phyloP scores from a whole-genome alignment of 2,888 invertebrate species.

The Heliconius charithonia region DNA sequence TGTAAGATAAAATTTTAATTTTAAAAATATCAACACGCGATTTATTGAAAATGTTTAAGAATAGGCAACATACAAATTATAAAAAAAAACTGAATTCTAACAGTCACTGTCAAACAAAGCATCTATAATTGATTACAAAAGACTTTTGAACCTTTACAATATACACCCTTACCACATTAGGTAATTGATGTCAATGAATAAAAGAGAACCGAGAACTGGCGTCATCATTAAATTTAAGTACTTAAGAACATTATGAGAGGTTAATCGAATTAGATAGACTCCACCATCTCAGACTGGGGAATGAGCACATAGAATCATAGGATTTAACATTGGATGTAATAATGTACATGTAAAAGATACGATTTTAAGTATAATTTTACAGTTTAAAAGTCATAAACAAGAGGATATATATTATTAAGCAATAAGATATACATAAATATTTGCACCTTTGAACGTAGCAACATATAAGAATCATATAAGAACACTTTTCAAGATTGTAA shows the following conservation, averaged over 20 bases:
- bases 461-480: not conserved
- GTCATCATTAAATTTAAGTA: constrained; percentile 65
- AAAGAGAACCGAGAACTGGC: constrained; percentile 67
- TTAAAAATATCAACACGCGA: too few relatives aligned
- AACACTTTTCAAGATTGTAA: not conserved
- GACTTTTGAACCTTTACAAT: constrained; percentile 21
- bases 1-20: too few relatives aligned
- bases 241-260: constrained; percentile 70
- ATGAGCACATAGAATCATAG: constrained; percentile 9
- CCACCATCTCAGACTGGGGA: constrained; percentile 25
- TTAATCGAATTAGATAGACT: constrained; percentile 72
- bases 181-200: constrained; percentile 75
- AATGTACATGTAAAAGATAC: not conserved
- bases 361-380: not conserved
- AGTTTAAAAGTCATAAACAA: not conserved
- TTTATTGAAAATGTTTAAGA: not conserved
- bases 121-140: constrained; percentile 22
- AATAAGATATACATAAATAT: not conserved
- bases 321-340: not conserved
- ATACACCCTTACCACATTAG: constrained; percentile 35
- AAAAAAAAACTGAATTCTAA: too few relatives aligned
- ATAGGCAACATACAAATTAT: not conserved
- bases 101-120: not conserved
- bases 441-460: not conserved
- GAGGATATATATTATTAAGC: not conserved